A percentile compares a stretch with the other conserved stretches of the same genome.
Conservation (phyloP, 2,888 invertebrate genomes). For the Drosophila gaucha region DNA sequence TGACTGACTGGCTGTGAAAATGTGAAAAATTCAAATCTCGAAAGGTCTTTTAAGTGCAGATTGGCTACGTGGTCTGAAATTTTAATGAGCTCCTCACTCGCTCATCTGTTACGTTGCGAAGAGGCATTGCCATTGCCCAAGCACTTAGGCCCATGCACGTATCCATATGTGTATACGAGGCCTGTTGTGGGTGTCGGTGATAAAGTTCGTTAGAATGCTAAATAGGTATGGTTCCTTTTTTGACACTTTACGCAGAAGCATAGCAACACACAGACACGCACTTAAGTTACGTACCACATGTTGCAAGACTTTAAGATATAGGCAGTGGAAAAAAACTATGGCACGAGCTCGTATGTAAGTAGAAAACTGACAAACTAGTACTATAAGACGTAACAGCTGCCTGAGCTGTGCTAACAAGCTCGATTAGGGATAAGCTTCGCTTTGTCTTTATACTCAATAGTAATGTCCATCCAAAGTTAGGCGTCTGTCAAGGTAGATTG, state of each 20-base stretch:
- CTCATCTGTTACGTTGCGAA: slow-evolving; percentile 20
- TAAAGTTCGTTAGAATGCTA: slow-evolving; percentile 70
- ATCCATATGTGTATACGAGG: slow-evolving; percentile 27
- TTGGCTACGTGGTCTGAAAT: slow-evolving; percentile 75
- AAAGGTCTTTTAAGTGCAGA: slow-evolving; percentile 76
- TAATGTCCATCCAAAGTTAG: slow-evolving; percentile 35
- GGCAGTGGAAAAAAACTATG: too few relatives aligned
- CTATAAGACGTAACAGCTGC: neutral
- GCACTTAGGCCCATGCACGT: slow-evolving; percentile 62
- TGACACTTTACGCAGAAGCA: slow-evolving; percentile 41
- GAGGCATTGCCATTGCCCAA: slow-evolving; percentile 38
- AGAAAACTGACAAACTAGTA: slow-evolving; percentile 10
- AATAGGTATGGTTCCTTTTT: slow-evolving; percentile 53
- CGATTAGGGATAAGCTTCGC: slow-evolving; percentile 51
- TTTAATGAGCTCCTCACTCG: slow-evolving; percentile 65
- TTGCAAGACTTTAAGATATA: slow-evolving; percentile 3
- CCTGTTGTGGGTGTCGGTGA: slow-evolving; percentile 34
- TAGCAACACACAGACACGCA: slow-evolving; percentile 1
- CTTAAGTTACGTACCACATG: neutral
- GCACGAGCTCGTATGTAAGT: neutral
- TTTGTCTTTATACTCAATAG: slow-evolving; percentile 47
- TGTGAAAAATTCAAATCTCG: slow-evolving; percentile 75
- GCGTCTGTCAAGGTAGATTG: slow-evolving; percentile 23
- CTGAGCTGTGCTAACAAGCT: slow-evolving; percentile 45
- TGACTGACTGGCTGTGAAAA: slow-evolving; percentile 55